Evolutionary conservation across 30 jellyfish, hydroid and myxozoan species (phyloP), one percentile per base, ranked within the genome.

Genomic region (Catostylus mosaicus): DNA sequence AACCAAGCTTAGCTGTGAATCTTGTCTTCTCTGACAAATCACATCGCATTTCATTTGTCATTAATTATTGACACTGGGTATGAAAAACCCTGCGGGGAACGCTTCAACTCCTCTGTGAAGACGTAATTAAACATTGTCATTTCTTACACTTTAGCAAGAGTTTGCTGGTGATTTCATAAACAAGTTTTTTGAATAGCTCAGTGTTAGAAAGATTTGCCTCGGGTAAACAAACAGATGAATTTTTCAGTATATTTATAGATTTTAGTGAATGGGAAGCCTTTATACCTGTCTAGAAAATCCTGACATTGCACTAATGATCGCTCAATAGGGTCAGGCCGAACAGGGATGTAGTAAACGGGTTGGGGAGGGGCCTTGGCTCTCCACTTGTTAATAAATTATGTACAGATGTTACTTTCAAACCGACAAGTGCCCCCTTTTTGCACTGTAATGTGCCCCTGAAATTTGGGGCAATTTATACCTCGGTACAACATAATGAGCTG

Each of bases 101-200:
- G n/a, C n/a, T 26, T 59, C 38, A 59, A 5, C 4, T 59, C 71
- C n/a, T 2, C 71, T 59, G 71, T 59, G 71, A 59, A 0, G 38
- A 5, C 38, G 2, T 59, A 18, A 24, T 59, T 59, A 59, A 52
- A 24, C 71, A 59, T 59, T 3, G 18, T 2, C 40, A 22, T 22
- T 27, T 18, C 38, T 2, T 59, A 22, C 26, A 4, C 38, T 23
- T 16, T 6, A 26, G 71, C 24, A 11, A 27, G 71, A 59, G 38
- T 59, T 59, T 59, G 2, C 71, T 12, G 26, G 71, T 59, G 71
- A 59, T 59, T 59, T 59, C 19, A 26, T 12, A 59, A 59, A 59
- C 26, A 59, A 24, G 24, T 59, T 22, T 59, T 26, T 27, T 59
- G 40, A 59, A 59, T 23, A 59, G 71, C 38, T 20, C 37, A 23